These are phyloP conservation scores for Papilio gigon DNA, from an alignment of 2,888 invertebrate species.

Conservation along the genomic window DNA sequence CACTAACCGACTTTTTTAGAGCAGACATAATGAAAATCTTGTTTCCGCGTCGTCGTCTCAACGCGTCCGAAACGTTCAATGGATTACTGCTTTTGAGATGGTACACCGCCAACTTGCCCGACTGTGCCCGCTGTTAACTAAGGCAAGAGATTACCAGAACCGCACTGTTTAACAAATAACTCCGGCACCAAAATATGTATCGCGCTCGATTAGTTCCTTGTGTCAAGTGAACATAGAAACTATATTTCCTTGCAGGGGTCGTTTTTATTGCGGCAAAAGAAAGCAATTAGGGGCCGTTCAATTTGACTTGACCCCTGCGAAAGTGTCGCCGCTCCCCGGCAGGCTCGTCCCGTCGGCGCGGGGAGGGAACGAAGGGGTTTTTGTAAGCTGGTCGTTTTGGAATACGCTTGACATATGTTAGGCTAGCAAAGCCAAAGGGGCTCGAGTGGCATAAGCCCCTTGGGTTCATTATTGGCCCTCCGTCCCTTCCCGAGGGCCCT, in stretches of 20 bases:
- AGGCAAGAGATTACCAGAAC: constrained; percentile 62
- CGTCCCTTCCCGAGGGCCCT: constrained; percentile 64
- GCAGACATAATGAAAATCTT: no score
- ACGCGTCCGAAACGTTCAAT: no score
- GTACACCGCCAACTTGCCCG: no score
- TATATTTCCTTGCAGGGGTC: constrained; percentile 49
- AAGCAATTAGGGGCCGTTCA: constrained; percentile 69
- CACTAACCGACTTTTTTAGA: no score
- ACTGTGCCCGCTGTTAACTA: constrained; percentile 58
- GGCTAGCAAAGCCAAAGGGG: constrained; percentile 66
- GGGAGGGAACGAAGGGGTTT: constrained; percentile 49
- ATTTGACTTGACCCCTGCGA: constrained; percentile 52
- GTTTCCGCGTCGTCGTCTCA: no score
- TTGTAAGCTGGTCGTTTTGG: constrained; percentile 48
- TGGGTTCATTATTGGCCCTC: constrained; percentile 75
- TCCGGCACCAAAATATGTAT: constrained; percentile 41
- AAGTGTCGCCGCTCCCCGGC: constrained; percentile 41
- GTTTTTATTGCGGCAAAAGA: constrained; percentile 58
- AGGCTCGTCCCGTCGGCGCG: constrained; percentile 25
- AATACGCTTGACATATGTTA: constrained; percentile 75
- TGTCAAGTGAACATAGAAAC: constrained; percentile 47
- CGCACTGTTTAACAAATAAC: constrained; percentile 57
- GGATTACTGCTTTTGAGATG: no score
- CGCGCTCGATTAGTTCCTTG: constrained; percentile 38
- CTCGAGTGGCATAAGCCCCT: constrained; percentile 77